Conservation (phyloP, 1,140 invertebrate species). For the Drosophila aff. region DNA sequence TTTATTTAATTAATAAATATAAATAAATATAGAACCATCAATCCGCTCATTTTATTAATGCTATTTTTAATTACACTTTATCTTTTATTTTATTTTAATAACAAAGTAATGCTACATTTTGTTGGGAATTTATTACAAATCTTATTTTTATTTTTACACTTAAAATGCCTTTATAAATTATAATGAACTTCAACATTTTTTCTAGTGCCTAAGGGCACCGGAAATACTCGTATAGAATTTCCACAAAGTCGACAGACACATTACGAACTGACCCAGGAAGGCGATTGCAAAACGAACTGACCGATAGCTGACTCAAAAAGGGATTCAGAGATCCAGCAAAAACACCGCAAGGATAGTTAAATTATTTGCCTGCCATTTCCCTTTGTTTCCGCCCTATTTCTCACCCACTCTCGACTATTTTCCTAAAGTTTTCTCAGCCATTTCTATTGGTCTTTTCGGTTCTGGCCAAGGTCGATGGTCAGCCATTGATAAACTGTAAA, state of each 20-base stretch:
- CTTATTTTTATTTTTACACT: not conserved
- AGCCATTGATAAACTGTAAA: constrained; percentile 9
- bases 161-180: not conserved
- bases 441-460: constrained; percentile 17
- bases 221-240: constrained; percentile 61
- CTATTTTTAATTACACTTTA: not conserved
- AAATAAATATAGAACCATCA: not conserved
- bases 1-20: not conserved
- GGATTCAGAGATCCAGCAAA: constrained; percentile 30
- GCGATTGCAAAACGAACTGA: constrained; percentile 34
- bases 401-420: not conserved
- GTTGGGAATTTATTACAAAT: not conserved
- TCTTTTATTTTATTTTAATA: not conserved
- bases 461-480: constrained; percentile 13
- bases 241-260: constrained; percentile 46
- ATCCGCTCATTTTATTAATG: not conserved
- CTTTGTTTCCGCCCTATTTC: constrained; percentile 21
- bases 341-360: constrained; percentile 58
- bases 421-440: constrained; percentile 33
- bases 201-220: constrained; percentile 39
- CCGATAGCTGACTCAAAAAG: constrained; percentile 28
- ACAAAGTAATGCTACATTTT: not conserved
- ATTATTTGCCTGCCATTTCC: constrained; percentile 57
- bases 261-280: constrained; percentile 33
- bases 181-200: not conserved